These are phyloP conservation scores for Trichomalopsis sarcophagae DNA, from an alignment of 1,140 invertebrate genomes.

Conservation along the genomic window DNA sequence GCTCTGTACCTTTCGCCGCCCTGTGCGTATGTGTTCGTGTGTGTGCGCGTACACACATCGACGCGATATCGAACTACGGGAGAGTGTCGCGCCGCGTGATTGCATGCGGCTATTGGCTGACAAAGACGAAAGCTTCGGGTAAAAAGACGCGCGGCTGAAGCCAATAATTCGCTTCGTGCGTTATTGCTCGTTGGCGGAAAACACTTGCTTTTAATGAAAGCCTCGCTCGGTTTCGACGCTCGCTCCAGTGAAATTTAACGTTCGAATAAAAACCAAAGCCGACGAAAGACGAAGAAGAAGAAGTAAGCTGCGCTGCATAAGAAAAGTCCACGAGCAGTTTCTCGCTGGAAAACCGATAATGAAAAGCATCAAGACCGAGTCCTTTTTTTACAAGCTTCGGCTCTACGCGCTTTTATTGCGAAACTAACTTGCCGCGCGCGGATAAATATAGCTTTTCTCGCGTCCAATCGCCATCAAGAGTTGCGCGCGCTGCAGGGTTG, in stretches of 20 bases:
- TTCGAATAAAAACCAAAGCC: constrained; percentile 10
- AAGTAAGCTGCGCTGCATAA: constrained; percentile 16
- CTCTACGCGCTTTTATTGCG: background rate
- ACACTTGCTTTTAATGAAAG: constrained; percentile 39
- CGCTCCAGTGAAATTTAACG: constrained; percentile 36
- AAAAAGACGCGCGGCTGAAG: too few relatives aligned
- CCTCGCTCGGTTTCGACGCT: constrained; percentile 5
- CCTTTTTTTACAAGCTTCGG: constrained; percentile 6
- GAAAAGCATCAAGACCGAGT: constrained; percentile 24
- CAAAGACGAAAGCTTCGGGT: background rate
- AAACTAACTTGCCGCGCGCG: background rate
- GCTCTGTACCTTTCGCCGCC: background rate
- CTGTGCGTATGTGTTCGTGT: background rate
- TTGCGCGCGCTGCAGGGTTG: too few relatives aligned
- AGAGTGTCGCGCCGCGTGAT: background rate
- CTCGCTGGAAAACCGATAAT: constrained; percentile 37
- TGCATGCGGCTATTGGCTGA: background rate
- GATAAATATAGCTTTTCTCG: background rate
- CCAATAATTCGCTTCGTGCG: constrained; percentile 22
- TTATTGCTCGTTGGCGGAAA: constrained; percentile 29
- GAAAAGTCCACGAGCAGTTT: constrained; percentile 22
- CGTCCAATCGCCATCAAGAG: too few relatives aligned
- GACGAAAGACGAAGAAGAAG: background rate
- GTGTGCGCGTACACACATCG: background rate
- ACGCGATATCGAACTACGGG: background rate